Evolutionary conservation across 1,140 invertebrate genomes (phyloP), one percentile per base, ranked within the genome.

Genomic region (Euura lappo): DNA sequence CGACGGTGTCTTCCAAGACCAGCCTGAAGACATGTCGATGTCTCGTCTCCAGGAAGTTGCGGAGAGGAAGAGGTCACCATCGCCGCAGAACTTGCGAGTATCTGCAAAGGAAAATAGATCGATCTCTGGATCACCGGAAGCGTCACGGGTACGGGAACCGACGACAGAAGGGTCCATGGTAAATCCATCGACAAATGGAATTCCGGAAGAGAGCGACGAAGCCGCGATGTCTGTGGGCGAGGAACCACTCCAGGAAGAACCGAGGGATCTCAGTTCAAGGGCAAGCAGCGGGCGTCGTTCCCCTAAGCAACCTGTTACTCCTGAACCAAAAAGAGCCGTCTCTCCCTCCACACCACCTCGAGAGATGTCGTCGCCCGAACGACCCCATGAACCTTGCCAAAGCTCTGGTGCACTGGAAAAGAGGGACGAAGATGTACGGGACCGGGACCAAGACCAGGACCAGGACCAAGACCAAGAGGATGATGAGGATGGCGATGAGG

Each of bases 21-120:
- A 88, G 71, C 90, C 91, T 0, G 87, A 91, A 72, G 90, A 91
- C 72, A 87, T 91, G 81, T 91, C 91, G 75, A 91, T 87, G 86
- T 87, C 87, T 5, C 81, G 83, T 45, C 77, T 86, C 0, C 66
- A 46, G 71, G 83, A 84, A 10, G 86, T 84, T 0, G 84, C 84
- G 51, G 82, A 83, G 4, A 76, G 80, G 2, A 85, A 85, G 7
- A 77, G 75, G 10, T 82, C 82, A 2, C 75, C 79, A 6, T 80
- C 81, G 2, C 77, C 80, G 66, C 77, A 73, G 44, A 79, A 72
- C 6, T 70, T 68, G 65, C 44, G 11, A 11, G 11, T 8, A 11
- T 45, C 70, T 70, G 74, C 45, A 76, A 81, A n/a, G 75, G 74
- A 2, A 78, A 81, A 5, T 44, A 68, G 2, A 10, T 78, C 79